phyloP scores from a whole-genome alignment of 2,113 vertebrate species.

The Symphodus melops region DNA sequence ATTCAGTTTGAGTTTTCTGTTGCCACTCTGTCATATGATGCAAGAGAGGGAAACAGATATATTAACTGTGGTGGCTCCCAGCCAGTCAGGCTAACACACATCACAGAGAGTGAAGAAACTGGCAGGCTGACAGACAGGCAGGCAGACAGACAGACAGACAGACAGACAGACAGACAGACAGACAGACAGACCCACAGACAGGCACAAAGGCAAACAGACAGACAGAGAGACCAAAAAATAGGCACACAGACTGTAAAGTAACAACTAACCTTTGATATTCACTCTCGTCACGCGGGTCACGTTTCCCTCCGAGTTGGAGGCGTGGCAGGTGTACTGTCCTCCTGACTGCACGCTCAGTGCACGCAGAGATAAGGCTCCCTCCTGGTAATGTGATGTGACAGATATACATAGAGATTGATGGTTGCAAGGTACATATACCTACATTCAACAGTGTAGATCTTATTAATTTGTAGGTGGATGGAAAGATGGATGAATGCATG shows the following conservation, averaged over 20 bases:
- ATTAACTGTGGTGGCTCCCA: conserved; percentile 50
- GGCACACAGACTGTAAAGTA: conserved; percentile 1
- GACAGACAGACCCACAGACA: background rate
- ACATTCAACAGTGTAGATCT: background rate
- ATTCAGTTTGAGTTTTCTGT: conserved; percentile 42
- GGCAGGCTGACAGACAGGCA: conserved; percentile 3
- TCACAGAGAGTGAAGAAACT: conserved; percentile 26
- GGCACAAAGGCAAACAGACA: background rate
- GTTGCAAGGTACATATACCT: background rate
- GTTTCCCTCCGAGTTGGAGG: conserved; percentile 90
- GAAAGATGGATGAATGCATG: background rate
- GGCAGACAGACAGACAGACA: background rate
- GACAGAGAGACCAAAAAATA: background rate
- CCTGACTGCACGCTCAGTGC: conserved; percentile 80
- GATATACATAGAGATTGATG: conserved; percentile 1
- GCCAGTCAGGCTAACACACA: conserved; percentile 33
- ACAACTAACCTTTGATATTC: conserved; percentile 90
- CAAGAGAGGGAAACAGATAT: conserved; percentile 70
- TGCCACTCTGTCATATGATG: conserved; percentile 61
- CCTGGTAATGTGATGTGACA: conserved; percentile 57
- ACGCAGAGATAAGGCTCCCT: conserved; percentile 85
- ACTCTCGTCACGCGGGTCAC: conserved; percentile 85
- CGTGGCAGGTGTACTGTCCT: conserved; percentile 90
- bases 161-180: background rate
- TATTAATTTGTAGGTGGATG: background rate